Conservation (phyloP, 2,888 invertebrate species). For the Lepidochitona cinerea region DNA sequence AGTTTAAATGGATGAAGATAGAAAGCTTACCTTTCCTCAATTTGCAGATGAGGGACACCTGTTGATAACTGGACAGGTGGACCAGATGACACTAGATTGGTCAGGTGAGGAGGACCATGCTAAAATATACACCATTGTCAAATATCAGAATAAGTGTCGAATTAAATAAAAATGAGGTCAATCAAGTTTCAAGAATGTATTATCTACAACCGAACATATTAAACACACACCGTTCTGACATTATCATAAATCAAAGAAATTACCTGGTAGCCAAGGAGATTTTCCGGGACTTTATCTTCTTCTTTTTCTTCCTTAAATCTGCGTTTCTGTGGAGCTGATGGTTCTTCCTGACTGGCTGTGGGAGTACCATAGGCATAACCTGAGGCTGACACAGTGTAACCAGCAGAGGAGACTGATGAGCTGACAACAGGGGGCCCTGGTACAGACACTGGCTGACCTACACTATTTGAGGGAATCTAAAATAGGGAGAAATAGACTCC, state of each 20-base stretch:
- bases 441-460: constrained; percentile 1
- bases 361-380: constrained; percentile 37
- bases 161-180: too few species aligned
- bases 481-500: background rate
- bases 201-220: too few species aligned
- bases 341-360: constrained; percentile 35
- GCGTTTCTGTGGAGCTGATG: constrained; percentile 19
- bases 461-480: background rate
- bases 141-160: too few species aligned
- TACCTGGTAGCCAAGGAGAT: constrained; percentile 66
- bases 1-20: too few species aligned
- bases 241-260: too few species aligned
- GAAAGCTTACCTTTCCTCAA: constrained; percentile 6
- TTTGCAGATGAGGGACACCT: background rate
- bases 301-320: constrained; percentile 65
- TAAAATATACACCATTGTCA: constrained; percentile 39
- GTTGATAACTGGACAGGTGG: constrained; percentile 27
- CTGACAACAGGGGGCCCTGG: constrained; percentile 19
- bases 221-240: too few species aligned
- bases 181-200: too few species aligned
- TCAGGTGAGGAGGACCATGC: constrained; percentile 67
- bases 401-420: constrained; percentile 20
- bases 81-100: constrained; percentile 57
- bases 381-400: constrained; percentile 27
- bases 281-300: constrained; percentile 63